phyloP scores from a whole-genome alignment of 2,113 vertebrate genomes.

The Cyprinus carpio region DNA sequence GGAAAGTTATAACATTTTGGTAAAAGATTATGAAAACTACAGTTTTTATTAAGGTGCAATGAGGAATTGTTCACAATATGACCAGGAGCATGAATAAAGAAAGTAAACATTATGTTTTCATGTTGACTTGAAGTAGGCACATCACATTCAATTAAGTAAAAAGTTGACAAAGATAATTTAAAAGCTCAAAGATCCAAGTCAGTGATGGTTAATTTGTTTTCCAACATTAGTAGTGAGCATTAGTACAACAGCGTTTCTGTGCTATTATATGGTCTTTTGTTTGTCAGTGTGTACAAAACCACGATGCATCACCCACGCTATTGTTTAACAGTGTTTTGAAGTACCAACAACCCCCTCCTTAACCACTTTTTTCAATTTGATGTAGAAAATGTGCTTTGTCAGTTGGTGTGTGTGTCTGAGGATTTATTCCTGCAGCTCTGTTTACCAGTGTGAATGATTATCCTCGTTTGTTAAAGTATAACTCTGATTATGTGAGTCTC shows the following conservation, averaged over 20 bases:
- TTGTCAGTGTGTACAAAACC: conserved; percentile 25
- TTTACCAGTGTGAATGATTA: conserved; percentile 47
- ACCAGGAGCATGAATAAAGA: not conserved
- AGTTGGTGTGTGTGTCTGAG: not conserved
- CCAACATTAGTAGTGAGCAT: not conserved
- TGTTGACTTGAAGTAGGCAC: not conserved
- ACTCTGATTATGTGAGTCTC: conserved; percentile 32
- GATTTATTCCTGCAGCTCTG: conserved; percentile 32
- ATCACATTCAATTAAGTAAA: not conserved
- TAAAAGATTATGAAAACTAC: not conserved
- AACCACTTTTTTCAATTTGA: conserved; percentile 8
- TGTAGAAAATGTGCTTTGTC: conserved; percentile 17
- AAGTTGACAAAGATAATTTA: not conserved
- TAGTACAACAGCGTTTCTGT: not conserved
- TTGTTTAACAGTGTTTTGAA: conserved; percentile 26
- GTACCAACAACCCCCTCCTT: not conserved
- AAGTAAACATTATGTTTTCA: not conserved
- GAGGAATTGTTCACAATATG: not conserved
- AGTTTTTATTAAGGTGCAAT: not conserved
- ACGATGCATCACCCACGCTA: conserved; percentile 13
- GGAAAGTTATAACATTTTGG: not conserved
- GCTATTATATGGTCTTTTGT: conserved; percentile 23
- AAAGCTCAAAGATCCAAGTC: conserved; percentile 6
- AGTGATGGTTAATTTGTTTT: not conserved
- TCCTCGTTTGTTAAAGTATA: conserved; percentile 51